These are phyloP conservation scores for Drosophila tristis DNA, from an alignment of 1,140 invertebrate species.

Conservation along the genomic window DNA sequence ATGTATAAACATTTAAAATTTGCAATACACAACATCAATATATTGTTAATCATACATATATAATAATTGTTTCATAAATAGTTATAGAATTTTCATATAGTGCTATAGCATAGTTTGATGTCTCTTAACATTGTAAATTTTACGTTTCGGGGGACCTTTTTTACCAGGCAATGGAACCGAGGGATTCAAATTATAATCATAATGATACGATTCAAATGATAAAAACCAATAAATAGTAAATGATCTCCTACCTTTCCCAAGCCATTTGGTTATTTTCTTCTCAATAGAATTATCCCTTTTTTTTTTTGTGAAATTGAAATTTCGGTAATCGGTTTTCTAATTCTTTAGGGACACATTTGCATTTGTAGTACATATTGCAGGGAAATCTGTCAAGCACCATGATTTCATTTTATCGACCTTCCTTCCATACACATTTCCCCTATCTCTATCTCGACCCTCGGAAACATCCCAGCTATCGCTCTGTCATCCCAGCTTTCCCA, in stretches of 20 bases:
- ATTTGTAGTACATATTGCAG: constrained; percentile 32
- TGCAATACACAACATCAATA: constrained; percentile 81
- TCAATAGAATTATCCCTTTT: too few species aligned
- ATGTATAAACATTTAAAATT: constrained; percentile 80
- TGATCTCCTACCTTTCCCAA: neutral
- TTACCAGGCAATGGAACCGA: neutral
- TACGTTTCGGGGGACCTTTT: constrained; percentile 1
- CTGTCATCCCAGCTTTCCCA: constrained; percentile 10
- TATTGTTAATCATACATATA: constrained; percentile 77
- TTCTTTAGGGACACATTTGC: constrained; percentile 8
- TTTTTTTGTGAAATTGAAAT: too few species aligned
- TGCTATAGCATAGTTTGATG: constrained; percentile 61
- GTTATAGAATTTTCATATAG: constrained; percentile 64
- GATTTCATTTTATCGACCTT: constrained; percentile 42
- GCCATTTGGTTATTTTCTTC: neutral
- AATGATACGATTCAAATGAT: neutral
- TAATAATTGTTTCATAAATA: constrained; percentile 63
- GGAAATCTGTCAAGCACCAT: constrained; percentile 70
- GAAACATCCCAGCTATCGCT: constrained; percentile 8
- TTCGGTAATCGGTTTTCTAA: neutral
- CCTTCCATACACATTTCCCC: constrained; percentile 3
- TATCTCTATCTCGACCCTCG: constrained; percentile 8
- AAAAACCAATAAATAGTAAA: neutral
- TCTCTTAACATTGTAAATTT: constrained; percentile 57
- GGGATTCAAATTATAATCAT: neutral